phyloP scores from a whole-genome alignment of 2,113 vertebrate species.

The Oreochromis spilurus region DNA sequence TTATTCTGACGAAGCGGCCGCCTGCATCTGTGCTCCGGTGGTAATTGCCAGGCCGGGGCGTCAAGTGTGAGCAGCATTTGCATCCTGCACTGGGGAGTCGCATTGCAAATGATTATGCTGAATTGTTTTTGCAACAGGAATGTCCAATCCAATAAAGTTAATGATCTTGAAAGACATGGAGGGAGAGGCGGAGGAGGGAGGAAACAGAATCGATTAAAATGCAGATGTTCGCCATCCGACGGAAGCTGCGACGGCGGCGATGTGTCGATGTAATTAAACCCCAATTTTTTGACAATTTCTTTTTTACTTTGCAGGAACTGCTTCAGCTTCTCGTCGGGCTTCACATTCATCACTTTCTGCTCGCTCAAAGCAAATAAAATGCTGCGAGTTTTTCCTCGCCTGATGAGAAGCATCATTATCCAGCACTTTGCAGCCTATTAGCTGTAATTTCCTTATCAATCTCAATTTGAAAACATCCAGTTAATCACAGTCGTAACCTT shows the following conservation, averaged over 20 bases:
- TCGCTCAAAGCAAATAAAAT: not conserved
- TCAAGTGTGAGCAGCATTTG: conserved; percentile 53
- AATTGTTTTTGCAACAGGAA: conserved; percentile 76
- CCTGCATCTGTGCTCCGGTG: conserved; percentile 62
- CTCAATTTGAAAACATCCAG: not conserved
- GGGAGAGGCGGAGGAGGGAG: conserved; percentile 2
- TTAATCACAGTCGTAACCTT: not conserved
- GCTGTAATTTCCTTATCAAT: conserved; percentile 10
- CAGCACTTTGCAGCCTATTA: conserved; percentile 8
- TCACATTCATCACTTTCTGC: not conserved
- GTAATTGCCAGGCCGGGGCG: conserved; percentile 67
- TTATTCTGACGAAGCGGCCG: conserved; percentile 47
- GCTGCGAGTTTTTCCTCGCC: not conserved
- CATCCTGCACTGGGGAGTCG: conserved; percentile 61
- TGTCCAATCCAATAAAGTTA: conserved; percentile 75
- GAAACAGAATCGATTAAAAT: conserved; percentile 64
- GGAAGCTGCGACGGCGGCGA: not conserved
- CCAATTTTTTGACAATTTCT: not conserved
- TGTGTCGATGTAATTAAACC: conserved; percentile 29
- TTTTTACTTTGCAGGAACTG: not conserved
- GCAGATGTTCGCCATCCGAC: conserved; percentile 58
- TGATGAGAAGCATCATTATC: conserved; percentile 20
- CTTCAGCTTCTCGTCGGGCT: not conserved
- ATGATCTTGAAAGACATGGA: conserved; percentile 72
- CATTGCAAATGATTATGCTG: conserved; percentile 68